Evolutionary conservation across 2,113 vertebrate species (phyloP).

Genomic region (Enhydra lutris): DNA sequence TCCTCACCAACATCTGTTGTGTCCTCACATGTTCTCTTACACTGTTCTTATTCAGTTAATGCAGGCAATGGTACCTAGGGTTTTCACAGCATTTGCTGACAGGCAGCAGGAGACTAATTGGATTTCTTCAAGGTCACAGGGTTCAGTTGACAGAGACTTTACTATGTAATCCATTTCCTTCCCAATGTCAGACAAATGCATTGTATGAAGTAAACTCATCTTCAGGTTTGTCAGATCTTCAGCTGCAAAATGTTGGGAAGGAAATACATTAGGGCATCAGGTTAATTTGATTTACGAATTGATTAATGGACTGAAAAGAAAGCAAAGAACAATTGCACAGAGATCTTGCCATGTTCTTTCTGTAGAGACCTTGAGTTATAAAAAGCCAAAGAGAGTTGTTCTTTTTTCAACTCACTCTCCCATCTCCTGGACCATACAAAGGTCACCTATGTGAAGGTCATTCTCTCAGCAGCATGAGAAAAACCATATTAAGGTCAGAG

Average conservation of each 20-base stretch:
- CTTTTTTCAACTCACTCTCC: neutral
- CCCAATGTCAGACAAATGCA: conserved; percentile 49
- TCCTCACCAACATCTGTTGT: no score
- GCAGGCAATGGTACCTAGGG: conserved; percentile 55
- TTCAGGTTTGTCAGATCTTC: conserved; percentile 60
- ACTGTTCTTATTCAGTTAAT: neutral
- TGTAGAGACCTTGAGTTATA: neutral
- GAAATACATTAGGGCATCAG: neutral
- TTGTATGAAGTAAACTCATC: conserved; percentile 52
- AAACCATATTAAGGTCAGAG: neutral
- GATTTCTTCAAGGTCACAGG: conserved; percentile 68
- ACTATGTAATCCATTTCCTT: conserved; percentile 60
- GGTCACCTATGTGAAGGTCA: neutral
- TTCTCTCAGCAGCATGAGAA: neutral
- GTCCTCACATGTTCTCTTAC: neutral
- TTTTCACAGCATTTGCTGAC: conserved; percentile 49
- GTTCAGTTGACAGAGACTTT: conserved; percentile 43
- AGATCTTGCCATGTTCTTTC: neutral
- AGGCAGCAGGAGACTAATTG: conserved; percentile 61
- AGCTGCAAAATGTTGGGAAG: conserved; percentile 45
- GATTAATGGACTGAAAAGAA: neutral
- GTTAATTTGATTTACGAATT: neutral
- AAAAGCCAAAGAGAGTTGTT: neutral
- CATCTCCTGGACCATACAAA: neutral
- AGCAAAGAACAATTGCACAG: neutral